Conservation (phyloP, 2,888 invertebrate species). For the Tholera decimalis region DNA sequence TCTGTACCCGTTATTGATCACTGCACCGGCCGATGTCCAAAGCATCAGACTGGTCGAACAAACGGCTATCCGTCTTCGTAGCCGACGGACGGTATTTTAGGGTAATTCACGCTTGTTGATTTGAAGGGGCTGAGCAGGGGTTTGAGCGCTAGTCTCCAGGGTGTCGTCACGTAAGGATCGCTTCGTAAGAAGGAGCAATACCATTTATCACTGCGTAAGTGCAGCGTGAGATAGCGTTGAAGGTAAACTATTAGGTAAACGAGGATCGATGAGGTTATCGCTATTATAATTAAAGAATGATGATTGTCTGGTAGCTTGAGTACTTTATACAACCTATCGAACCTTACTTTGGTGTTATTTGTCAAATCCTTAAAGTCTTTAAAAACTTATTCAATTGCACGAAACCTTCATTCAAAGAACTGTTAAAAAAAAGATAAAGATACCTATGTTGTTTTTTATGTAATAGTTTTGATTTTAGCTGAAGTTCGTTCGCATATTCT, state of each 20-base stretch:
- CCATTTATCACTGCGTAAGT: constrained; percentile 21
- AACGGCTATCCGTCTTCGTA: constrained; percentile 61
- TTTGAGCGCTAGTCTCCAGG: constrained; percentile 27
- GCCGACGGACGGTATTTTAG: constrained; percentile 44
- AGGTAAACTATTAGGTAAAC: background rate
- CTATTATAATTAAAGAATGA: background rate
- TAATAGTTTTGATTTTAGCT: too few species aligned
- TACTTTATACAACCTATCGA: too few species aligned
- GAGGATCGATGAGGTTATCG: background rate
- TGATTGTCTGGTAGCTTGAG: too few species aligned
- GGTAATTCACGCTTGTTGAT: constrained; percentile 57
- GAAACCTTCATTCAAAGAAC: too few species aligned
- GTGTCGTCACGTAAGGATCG: constrained; percentile 18
- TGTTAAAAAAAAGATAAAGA: too few species aligned
- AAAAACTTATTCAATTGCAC: too few species aligned
- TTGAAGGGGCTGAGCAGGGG: constrained; percentile 31
- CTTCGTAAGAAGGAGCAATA: background rate
- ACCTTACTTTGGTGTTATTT: too few species aligned
- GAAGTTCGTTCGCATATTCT: too few species aligned
- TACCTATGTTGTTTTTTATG: too few species aligned
- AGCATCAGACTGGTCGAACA: constrained; percentile 22
- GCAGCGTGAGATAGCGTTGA: background rate
- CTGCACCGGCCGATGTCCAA: constrained; percentile 27
- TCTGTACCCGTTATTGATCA: constrained; percentile 52
- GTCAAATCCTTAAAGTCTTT: too few species aligned